These are phyloP conservation scores for Volucella zonaria DNA, from an alignment of 2,888 invertebrate species.

Conservation along the genomic window DNA sequence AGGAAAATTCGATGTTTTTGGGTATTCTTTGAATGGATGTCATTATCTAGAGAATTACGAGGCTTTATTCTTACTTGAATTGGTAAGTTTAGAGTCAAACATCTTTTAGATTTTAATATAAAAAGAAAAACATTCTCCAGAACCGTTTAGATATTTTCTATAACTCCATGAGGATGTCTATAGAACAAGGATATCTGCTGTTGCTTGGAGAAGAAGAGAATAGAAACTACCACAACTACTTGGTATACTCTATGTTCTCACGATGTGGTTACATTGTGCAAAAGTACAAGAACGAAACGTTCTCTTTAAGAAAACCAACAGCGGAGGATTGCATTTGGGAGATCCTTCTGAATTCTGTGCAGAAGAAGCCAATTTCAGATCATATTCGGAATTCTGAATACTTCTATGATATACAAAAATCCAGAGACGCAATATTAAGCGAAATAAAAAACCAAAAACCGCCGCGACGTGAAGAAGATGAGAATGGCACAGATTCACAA, in stretches of 20 bases:
- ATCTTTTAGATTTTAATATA: background rate
- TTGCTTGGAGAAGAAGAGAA: slow-evolving; percentile 78
- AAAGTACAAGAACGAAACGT: slow-evolving; percentile 75
- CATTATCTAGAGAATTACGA: slow-evolving; percentile 79
- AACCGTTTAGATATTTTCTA: slow-evolving; percentile 80
- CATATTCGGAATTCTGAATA: slow-evolving; percentile 74
- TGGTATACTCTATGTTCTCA: slow-evolving; percentile 80
- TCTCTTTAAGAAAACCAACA: slow-evolving; percentile 52
- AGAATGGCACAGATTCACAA: background rate
- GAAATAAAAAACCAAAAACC: slow-evolving; percentile 74
- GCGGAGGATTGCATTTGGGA: slow-evolving; percentile 80
- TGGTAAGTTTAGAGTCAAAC: slow-evolving; percentile 75
- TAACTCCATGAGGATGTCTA: slow-evolving; percentile 76
- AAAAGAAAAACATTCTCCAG: slow-evolving; percentile 69
- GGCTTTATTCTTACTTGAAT: slow-evolving; percentile 80
- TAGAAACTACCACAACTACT: slow-evolving; percentile 78
- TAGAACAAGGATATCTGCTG: slow-evolving; percentile 80
- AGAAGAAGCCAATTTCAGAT: slow-evolving; percentile 75
- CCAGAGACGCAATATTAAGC: slow-evolving; percentile 75
- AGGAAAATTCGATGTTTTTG: slow-evolving; percentile 81
- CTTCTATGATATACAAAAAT: slow-evolving; percentile 73
- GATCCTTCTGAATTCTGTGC: slow-evolving; percentile 75
- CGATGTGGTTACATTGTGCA: slow-evolving; percentile 80
- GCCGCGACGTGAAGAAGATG: background rate
- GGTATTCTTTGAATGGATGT: slow-evolving; percentile 77